Base-by-base conservation (phyloP, 1,140 invertebrate genomes). In the Platorchestia sp. region DNA sequence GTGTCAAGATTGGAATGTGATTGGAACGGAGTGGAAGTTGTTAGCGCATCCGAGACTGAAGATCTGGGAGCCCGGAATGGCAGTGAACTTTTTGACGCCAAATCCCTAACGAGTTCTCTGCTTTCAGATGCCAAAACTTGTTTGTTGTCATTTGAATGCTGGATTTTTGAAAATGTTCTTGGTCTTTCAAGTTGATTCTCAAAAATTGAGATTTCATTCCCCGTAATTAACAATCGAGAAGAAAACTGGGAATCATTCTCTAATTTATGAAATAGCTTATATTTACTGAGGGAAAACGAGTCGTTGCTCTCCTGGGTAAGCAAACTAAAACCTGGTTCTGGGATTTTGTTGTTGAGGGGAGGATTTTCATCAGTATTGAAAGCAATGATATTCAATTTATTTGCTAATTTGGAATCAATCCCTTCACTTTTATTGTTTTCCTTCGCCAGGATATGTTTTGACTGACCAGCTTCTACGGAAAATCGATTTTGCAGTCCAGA, bases 1-100 rank as follows among this genome's bases (percentile, higher is more conserved):
- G 91, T 93, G 91, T 93, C 91, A 45, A 47, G 43, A 93, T 93
- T 93, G 91, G 91, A 93, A 93, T 93, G 91, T 93, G 91, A 93
- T 93, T 93, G 91, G 45, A 93, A 93, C 40, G 43, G 45, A 93
- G 91, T 47, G 91, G 91, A 45, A 93, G 91, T 93, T 93, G 91
- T 93, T 93, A 45, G 91, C 40, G 91, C 41, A 44, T 45, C 41
- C 45, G 91, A 22, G 43, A 93, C 6, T 40, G 91, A 93, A 47
- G 91, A 45, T 93, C 45, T 42, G 7, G 36, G 10, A 10, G 0
- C 16, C 19, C 45, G 43, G 45, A n/a, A 44, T 93, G 43, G 43
- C 40, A 40, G 36, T 40, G 36, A 47, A 93, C 91, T 93, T 45
- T 47, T 47, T 44, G 45, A 0, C 0, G 43, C 45, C 45, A 44